Percentiles rank a stretch among this genome's conserved stretches.
These are phyloP conservation scores for Lepus timidus DNA, from an alignment of 2,113 vertebrate genomes.

Conservation along the genomic window DNA sequence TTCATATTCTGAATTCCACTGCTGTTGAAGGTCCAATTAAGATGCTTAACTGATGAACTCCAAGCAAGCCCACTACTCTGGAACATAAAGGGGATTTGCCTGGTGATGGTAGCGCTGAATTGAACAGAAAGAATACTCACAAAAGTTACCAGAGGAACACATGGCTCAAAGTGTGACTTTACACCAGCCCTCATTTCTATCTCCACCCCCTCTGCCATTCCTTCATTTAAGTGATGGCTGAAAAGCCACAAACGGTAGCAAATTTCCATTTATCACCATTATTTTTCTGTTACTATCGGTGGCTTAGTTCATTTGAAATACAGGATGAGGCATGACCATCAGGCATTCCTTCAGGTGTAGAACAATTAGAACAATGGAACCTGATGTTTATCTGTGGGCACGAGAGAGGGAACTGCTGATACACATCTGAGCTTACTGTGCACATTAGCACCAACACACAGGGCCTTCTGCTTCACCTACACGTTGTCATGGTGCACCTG, in stretches of 20 bases:
- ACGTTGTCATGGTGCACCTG: neutral
- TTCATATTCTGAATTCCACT: constrained; percentile 78
- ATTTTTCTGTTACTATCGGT: neutral
- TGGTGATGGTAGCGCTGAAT: constrained; percentile 47
- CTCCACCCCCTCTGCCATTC: neutral
- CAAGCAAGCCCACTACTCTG: constrained; percentile 39
- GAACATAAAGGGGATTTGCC: neutral
- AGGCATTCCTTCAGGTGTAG: neutral
- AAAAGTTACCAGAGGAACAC: constrained; percentile 31
- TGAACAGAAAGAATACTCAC: constrained; percentile 59
- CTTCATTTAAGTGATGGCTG: neutral
- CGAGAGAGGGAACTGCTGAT: neutral
- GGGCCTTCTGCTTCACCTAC: neutral
- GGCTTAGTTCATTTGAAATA: neutral
- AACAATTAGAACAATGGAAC: neutral
- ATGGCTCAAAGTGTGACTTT: neutral
- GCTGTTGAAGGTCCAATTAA: constrained; percentile 82
- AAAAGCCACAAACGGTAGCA: neutral
- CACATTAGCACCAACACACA: neutral
- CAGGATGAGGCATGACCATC: neutral
- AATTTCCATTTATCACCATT: neutral
- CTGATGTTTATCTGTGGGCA: neutral
- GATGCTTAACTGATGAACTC: constrained; percentile 76
- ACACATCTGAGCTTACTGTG: neutral
- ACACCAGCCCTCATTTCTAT: neutral